These are phyloP conservation scores for Amblyopsis rosae DNA, from an alignment of 2,113 vertebrate genomes.

Conservation along the genomic window DNA sequence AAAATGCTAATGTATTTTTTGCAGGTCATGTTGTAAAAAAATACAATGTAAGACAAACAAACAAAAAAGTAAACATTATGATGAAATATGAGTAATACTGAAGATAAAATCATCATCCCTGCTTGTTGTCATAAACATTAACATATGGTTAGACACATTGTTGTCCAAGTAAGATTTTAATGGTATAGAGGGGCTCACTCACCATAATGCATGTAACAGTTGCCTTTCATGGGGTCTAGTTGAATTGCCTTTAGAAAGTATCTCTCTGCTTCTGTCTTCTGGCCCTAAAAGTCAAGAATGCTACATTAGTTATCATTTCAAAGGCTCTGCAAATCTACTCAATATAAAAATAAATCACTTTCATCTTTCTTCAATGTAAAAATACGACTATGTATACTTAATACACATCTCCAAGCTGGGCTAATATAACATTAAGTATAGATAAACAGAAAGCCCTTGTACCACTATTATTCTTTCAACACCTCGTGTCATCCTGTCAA, in stretches of 20 bases:
- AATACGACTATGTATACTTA: constrained; percentile 46
- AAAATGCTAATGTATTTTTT: too few species aligned
- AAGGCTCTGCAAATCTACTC: constrained; percentile 36
- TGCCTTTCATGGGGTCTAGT: constrained; percentile 95
- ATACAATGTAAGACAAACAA: too few species aligned
- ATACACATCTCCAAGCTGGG: constrained; percentile 46
- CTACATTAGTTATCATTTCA: constrained; percentile 53
- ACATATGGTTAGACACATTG: too few species aligned
- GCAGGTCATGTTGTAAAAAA: too few species aligned
- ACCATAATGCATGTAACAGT: constrained; percentile 99
- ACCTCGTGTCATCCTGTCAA: constrained; percentile 48
- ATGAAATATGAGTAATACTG: too few species aligned
- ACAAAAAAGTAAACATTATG: too few species aligned
- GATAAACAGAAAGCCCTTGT: constrained; percentile 49
- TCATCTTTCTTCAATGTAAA: constrained; percentile 25
- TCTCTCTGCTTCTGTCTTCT: constrained; percentile 92
- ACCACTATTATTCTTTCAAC: constrained; percentile 33
- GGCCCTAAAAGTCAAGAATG: constrained; percentile 81
- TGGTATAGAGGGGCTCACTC: constrained; percentile 49
- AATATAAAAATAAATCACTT: constrained; percentile 40
- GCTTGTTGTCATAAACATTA: too few species aligned
- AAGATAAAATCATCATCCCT: too few species aligned
- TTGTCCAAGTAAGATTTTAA: not conserved
- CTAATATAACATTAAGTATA: constrained; percentile 58
- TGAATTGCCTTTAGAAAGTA: constrained; percentile 96